phyloP scores from a whole-genome alignment of 1,140 invertebrate genomes.

The Magallana gigas region DNA sequence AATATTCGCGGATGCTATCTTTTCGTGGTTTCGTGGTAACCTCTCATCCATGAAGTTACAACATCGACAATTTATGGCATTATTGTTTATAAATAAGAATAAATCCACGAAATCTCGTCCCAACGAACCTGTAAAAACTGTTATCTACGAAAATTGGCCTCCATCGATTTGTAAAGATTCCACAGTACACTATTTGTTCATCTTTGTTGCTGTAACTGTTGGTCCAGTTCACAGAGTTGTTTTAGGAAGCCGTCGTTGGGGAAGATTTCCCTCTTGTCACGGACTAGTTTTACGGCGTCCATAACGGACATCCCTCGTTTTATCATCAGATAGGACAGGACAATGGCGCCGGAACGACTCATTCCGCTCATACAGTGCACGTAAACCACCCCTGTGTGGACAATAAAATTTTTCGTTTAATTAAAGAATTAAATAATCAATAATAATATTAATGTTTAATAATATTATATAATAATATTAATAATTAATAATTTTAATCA shows the following conservation, averaged over 20 bases:
- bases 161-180: too few species aligned
- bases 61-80: too few species aligned
- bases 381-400: conserved; percentile 83
- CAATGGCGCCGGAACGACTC: conserved; percentile 94
- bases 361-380: conserved; percentile 96
- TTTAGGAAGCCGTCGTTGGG: conserved; percentile 80
- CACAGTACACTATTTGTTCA: not conserved
- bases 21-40: too few species aligned
- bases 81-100: too few species aligned
- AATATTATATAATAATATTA: too few species aligned
- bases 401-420: not conserved
- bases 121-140: too few species aligned
- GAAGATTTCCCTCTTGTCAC: conserved; percentile 82
- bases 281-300: conserved; percentile 83
- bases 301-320: conserved; percentile 87
- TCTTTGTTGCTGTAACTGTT: conserved; percentile 1
- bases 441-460: not conserved
- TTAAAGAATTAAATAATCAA: not conserved
- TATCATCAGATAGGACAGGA: conserved; percentile 96
- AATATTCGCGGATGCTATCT: too few species aligned
- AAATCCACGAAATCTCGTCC: too few species aligned
- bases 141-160: too few species aligned
- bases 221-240: conserved; percentile 70
- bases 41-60: too few species aligned
- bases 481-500: too few species aligned